phyloP scores from a whole-genome alignment of 2,888 invertebrate genomes.

The Luffia ferchaultella region DNA sequence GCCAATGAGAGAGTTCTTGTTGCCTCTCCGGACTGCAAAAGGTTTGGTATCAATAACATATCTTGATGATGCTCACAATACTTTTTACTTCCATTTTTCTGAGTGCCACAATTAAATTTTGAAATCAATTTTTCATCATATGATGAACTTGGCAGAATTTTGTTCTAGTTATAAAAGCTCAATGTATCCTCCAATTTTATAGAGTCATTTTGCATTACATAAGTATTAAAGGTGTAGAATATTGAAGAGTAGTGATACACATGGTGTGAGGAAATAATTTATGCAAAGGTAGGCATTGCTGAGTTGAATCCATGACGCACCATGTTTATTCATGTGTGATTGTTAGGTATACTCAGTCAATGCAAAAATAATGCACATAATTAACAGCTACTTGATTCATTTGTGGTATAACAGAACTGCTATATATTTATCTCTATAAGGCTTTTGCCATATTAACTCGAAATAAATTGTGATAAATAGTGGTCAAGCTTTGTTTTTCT shows the following conservation, averaged over 20 bases:
- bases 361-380: conserved; percentile 52
- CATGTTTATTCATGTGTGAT: conserved; percentile 59
- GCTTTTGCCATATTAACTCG: conserved; percentile 55
- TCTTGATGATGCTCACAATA: conserved; percentile 46
- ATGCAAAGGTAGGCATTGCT: neutral
- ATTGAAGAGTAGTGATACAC: neutral
- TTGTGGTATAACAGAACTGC: conserved; percentile 38
- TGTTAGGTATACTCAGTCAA: conserved; percentile 43
- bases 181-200: neutral
- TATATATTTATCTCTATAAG: conserved; percentile 38
- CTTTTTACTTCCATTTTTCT: conserved; percentile 39
- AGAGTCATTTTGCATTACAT: neutral
- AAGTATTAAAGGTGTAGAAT: neutral
- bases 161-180: neutral
- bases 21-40: conserved; percentile 49
- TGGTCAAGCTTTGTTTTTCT: conserved; percentile 44
- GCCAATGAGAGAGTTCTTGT: conserved; percentile 50
- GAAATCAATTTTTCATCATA: conserved; percentile 36
- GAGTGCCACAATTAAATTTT: conserved; percentile 52
- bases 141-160: conserved; percentile 26
- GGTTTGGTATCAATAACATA: conserved; percentile 47
- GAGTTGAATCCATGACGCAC: conserved; percentile 26
- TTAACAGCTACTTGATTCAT: conserved; percentile 40
- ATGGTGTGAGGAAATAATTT: neutral
- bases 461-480: conserved; percentile 48